phyloP scores from a whole-genome alignment of 2,797 vertebrate genomes.

The Urophycis tenuis region DNA sequence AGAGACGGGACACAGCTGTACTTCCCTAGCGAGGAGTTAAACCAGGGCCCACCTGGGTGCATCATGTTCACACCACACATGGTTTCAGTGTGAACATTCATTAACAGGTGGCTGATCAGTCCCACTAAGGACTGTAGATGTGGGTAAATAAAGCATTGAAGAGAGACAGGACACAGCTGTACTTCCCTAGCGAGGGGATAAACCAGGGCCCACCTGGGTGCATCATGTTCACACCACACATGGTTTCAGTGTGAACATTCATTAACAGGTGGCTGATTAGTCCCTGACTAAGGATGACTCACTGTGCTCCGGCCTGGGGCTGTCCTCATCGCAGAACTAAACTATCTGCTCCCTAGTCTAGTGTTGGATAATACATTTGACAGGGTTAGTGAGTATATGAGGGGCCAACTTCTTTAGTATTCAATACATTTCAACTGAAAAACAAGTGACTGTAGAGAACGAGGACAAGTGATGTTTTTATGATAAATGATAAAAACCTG shows the following conservation, averaged over 20 bases:
- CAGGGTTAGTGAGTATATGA: too few relatives aligned
- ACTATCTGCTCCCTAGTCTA: too few relatives aligned
- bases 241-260: conserved; percentile 56
- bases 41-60: conserved; percentile 37
- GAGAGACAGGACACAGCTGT: background rate
- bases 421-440: too few relatives aligned
- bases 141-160: background rate
- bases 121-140: conserved; percentile 25
- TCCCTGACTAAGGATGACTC: conserved; percentile 24
- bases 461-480: too few relatives aligned
- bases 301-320: conserved; percentile 1
- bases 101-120: conserved; percentile 45
- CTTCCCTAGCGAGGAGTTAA: background rate
- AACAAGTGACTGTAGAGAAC: too few relatives aligned
- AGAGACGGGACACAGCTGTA: background rate
- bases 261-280: conserved; percentile 50
- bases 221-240: conserved; percentile 51
- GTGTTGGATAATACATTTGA: too few relatives aligned
- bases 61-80: conserved; percentile 49
- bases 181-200: background rate
- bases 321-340: conserved; percentile 20
- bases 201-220: conserved; percentile 35
- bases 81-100: conserved; percentile 59
- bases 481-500: too few relatives aligned
- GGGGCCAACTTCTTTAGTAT: too few relatives aligned